Evolutionary conservation across 1,140 invertebrate species (phyloP).

Genomic region (Brachionus rubens): DNA sequence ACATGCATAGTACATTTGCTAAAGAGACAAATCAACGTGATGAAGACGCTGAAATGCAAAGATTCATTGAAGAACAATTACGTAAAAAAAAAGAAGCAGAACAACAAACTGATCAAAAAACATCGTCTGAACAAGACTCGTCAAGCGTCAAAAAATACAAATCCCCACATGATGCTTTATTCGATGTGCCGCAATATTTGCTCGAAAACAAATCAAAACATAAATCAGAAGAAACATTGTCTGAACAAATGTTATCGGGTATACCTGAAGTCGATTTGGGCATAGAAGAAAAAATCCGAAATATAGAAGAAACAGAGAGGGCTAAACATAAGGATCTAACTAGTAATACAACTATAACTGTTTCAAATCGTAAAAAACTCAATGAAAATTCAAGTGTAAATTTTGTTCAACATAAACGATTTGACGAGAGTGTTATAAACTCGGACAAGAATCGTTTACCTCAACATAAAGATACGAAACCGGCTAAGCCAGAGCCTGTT

Average conservation of each 20-base stretch:
- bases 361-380: background rate
- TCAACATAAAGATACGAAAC: background rate
- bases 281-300: conserved; percentile 93
- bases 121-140: background rate
- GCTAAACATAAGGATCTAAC: conserved; percentile 69
- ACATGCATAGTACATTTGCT: conserved; percentile 72
- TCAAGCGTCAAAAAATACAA: conserved; percentile 48
- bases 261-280: conserved; percentile 99
- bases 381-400: conserved; percentile 35
- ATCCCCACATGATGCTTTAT: conserved; percentile 58
- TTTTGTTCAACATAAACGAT: conserved; percentile 37
- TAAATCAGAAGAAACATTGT: conserved; percentile 93
- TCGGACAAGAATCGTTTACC: conserved; percentile 11
- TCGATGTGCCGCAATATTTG: conserved; percentile 74
- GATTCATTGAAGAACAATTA: conserved; percentile 80
- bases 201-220: conserved; percentile 64
- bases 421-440: conserved; percentile 15
- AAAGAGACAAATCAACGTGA: conserved; percentile 95
- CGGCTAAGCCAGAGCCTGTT: background rate
- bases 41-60: conserved; percentile 93
- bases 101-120: background rate
- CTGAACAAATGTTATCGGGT: conserved; percentile 98
- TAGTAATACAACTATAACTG: background rate
- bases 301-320: conserved; percentile 96
- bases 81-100: conserved; percentile 70